phyloP scores from a whole-genome alignment of 2,113 vertebrate species.

The Triplophysa siluroides region DNA sequence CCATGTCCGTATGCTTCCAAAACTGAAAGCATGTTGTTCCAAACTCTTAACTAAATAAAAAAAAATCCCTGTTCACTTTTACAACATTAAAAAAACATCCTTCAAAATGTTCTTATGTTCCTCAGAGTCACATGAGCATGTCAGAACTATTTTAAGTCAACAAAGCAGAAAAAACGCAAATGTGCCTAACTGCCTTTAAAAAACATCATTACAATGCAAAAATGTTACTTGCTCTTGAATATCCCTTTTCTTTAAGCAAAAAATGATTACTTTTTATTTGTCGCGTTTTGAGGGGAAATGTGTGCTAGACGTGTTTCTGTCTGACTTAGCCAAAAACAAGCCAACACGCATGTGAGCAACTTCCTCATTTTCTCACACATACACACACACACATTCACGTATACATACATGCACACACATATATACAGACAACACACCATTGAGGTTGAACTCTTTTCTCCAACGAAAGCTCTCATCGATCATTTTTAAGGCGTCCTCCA shows the following conservation, averaged over 20 bases:
- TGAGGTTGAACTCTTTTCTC: conserved; percentile 88
- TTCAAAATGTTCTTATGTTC: too few species aligned
- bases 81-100: too few species aligned
- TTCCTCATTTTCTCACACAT: conserved; percentile 9
- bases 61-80: too few species aligned
- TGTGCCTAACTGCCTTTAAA: neutral
- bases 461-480: conserved; percentile 95
- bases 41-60: too few species aligned
- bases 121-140: neutral
- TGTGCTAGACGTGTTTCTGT: neutral
- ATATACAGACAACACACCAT: conserved; percentile 78
- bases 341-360: neutral
- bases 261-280: neutral
- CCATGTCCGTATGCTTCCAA: neutral
- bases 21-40: neutral
- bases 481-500: conserved; percentile 94
- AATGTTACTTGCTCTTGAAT: neutral
- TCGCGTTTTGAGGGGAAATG: neutral
- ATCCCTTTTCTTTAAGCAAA: too few species aligned
- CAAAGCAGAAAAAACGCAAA: neutral
- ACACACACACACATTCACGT: neutral
- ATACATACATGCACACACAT: neutral
- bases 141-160: too few species aligned
- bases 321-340: neutral
- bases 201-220: neutral